A percentile compares a stretch with the other conserved stretches of the same genome.
Conservation (phyloP, 53 echinoderm and acorn worm genomes). For the Hippasteria phrygiana region DNA sequence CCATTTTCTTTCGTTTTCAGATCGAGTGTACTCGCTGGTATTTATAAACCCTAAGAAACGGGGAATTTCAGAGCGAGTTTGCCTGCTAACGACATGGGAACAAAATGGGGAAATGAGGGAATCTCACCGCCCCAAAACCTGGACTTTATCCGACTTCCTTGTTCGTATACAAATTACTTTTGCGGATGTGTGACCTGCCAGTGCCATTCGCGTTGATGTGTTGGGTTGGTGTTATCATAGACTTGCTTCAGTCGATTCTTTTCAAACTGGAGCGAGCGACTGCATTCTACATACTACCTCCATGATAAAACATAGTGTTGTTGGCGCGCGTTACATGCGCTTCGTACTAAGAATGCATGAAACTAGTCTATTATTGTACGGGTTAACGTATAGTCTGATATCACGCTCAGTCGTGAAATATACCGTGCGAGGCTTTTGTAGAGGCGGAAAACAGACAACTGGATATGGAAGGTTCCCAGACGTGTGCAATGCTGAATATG, state of each 20-base stretch:
- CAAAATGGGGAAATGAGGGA: slow-evolving; percentile 2
- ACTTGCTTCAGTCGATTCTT: slow-evolving; percentile 18
- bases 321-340: too few species aligned
- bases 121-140: not conserved
- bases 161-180: slow-evolving; percentile 10
- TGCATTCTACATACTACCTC: not conserved
- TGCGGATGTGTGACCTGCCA: not conserved
- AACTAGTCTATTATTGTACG: not conserved
- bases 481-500: not conserved
- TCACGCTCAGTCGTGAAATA: not conserved
- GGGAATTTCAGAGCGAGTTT: not conserved
- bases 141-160: slow-evolving; percentile 1
- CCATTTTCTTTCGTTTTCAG: slow-evolving; percentile 1
- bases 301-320: too few species aligned
- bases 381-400: not conserved
- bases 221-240: not conserved
- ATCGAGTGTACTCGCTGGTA: not conserved
- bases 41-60: not conserved
- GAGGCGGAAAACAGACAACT: not conserved
- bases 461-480: not conserved
- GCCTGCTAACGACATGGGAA: slow-evolving; percentile 10
- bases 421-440: not conserved
- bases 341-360: not conserved
- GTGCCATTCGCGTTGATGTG: not conserved
- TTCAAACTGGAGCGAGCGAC: not conserved